Conservation (phyloP, 1,140 invertebrate genomes). For the Belonocnema kinseyi region DNA sequence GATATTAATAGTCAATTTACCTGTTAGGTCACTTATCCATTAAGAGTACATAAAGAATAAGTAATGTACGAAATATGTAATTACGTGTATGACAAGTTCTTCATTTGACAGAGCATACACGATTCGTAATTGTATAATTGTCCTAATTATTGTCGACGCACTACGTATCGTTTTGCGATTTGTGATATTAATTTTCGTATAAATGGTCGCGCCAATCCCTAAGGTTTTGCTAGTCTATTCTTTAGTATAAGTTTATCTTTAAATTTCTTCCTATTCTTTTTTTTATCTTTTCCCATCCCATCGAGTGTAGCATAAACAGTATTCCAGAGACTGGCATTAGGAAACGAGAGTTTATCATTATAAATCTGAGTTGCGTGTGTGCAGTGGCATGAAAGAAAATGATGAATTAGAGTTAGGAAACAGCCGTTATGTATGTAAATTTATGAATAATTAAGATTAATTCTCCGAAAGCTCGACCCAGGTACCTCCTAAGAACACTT, state of each 20-base stretch:
- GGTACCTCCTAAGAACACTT: conserved; percentile 40
- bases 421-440: conserved; percentile 61
- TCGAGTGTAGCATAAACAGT: conserved; percentile 57
- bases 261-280: neutral
- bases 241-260: neutral
- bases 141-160: conserved; percentile 64
- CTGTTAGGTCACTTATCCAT: conserved; percentile 64
- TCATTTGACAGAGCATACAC: conserved; percentile 47
- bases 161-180: conserved; percentile 68
- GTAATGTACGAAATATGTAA: conserved; percentile 59
- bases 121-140: conserved; percentile 67
- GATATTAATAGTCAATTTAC: conserved; percentile 75
- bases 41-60: conserved; percentile 61
- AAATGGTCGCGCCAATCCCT: conserved; percentile 30
- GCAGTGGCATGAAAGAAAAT: conserved; percentile 69
- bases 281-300: neutral
- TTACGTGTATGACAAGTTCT: conserved; percentile 50
- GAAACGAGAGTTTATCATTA: conserved; percentile 70
- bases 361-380: conserved; percentile 71
- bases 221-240: conserved; percentile 40
- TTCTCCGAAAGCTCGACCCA: conserved; percentile 50
- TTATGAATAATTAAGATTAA: conserved; percentile 51
- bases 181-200: conserved; percentile 70
- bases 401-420: conserved; percentile 61
- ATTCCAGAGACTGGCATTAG: conserved; percentile 72